These are phyloP conservation scores for Ibycter americanus DNA, from an alignment of 2,797 vertebrate genomes.

Conservation along the genomic window DNA sequence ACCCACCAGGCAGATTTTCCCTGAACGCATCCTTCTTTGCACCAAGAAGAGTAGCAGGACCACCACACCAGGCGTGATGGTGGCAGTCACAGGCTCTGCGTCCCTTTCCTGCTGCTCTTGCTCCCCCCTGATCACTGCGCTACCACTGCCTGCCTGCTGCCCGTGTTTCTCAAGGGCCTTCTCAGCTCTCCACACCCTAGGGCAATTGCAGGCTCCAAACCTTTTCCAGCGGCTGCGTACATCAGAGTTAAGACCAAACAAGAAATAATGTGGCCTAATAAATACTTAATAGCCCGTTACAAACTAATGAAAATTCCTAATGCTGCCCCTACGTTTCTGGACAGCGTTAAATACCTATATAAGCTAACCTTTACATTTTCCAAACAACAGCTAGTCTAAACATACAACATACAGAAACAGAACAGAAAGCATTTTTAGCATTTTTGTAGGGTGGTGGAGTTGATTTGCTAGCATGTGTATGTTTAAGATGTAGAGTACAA, in stretches of 20 bases:
- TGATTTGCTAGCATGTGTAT: background rate
- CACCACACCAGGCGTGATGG: rapidly evolving
- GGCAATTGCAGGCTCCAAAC: background rate
- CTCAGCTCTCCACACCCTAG: background rate
- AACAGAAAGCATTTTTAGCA: background rate
- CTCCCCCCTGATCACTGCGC: background rate
- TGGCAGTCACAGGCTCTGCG: background rate
- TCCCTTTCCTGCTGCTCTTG: background rate
- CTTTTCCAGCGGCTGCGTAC: background rate
- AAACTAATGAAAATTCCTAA: background rate
- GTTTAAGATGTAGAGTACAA: background rate
- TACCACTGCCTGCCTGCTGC: background rate
- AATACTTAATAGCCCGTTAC: background rate
- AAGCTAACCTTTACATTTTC: background rate
- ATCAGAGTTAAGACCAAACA: background rate
- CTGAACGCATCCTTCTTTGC: background rate
- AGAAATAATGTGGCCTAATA: background rate
- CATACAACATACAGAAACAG: background rate
- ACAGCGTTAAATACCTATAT: background rate
- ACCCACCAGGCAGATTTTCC: background rate
- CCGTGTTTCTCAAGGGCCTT: background rate
- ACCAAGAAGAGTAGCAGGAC: background rate
- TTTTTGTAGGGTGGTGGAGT: background rate
- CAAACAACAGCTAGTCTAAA: background rate
- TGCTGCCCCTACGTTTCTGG: background rate